Conservation (phyloP, 2,113 vertebrate species). For the Uropsilus gracilis region DNA sequence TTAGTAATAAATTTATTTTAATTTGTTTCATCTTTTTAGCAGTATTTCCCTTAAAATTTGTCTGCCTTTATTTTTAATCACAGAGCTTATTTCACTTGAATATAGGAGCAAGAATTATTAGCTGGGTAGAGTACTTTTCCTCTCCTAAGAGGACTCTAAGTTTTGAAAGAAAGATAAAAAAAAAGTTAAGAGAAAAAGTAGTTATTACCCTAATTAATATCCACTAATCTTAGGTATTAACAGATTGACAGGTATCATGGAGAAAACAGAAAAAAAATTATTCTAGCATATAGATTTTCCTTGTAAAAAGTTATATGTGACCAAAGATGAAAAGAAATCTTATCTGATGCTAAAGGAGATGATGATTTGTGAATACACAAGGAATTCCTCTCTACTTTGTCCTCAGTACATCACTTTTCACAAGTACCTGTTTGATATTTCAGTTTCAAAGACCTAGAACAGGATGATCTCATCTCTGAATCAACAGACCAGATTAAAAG, state of each 20-base stretch:
- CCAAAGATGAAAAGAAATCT: background rate
- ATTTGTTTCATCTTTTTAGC: background rate
- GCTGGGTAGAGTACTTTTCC: background rate
- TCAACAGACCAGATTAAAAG: background rate
- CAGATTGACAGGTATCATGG: background rate
- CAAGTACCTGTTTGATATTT: background rate
- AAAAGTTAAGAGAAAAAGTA: background rate
- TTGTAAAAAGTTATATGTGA: background rate
- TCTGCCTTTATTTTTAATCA: background rate
- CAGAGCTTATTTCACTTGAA: background rate
- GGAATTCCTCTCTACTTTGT: accelerated
- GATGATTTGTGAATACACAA: background rate
- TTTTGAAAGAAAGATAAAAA: background rate
- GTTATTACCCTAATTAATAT: background rate
- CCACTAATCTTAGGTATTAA: background rate
- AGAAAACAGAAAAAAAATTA: background rate
- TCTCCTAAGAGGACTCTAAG: background rate
- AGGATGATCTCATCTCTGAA: background rate
- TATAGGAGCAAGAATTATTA: background rate
- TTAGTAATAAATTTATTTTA: background rate
- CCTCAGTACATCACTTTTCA: background rate
- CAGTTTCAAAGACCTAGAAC: background rate
- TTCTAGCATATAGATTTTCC: background rate
- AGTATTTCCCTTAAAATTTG: background rate
- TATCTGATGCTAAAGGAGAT: accelerated